Conservation (phyloP, 2,888 invertebrate species). For the Drosophila aldrichi region DNA sequence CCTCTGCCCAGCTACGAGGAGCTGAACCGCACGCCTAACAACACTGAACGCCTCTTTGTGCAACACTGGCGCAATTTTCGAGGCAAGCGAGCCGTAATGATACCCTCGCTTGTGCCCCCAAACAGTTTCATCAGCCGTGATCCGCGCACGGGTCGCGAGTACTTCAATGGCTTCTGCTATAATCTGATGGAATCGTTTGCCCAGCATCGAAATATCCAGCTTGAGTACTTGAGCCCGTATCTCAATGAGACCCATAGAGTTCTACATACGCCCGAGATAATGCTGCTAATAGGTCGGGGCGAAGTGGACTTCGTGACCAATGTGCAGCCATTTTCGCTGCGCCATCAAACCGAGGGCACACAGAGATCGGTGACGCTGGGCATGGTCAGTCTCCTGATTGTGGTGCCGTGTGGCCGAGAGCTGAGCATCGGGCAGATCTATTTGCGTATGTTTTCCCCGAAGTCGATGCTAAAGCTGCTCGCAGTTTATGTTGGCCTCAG, state of each 20-base stretch:
- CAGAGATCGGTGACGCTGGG: neutral
- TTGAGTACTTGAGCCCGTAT: neutral
- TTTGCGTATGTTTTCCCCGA: neutral
- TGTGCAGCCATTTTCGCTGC: neutral
- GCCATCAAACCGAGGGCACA: accelerated
- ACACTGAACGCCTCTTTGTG: constrained; percentile 15
- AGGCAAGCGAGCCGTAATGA: constrained; percentile 30
- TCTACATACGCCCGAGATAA: accelerated
- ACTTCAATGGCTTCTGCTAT: constrained; percentile 11
- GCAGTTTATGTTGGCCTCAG: constrained; percentile 12
- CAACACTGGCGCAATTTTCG: constrained; percentile 38
- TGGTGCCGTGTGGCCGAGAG: constrained; percentile 51
- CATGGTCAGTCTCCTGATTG: constrained; percentile 19
- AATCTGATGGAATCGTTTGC: constrained; percentile 16
- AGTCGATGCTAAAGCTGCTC: neutral
- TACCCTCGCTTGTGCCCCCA: constrained; percentile 17
- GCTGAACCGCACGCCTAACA: neutral
- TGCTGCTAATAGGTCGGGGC: neutral
- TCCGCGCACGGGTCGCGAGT: constrained; percentile 23
- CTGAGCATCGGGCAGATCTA: constrained; percentile 23
- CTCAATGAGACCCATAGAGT: accelerated
- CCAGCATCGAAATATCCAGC: constrained; percentile 30
- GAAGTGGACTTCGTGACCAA: constrained; percentile 39
- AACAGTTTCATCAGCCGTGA: constrained; percentile 22
- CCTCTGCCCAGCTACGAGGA: constrained; percentile 32